These are phyloP conservation scores for Lepidonotus clava DNA, from an alignment of 2,888 invertebrate species.

Conservation along the genomic window DNA sequence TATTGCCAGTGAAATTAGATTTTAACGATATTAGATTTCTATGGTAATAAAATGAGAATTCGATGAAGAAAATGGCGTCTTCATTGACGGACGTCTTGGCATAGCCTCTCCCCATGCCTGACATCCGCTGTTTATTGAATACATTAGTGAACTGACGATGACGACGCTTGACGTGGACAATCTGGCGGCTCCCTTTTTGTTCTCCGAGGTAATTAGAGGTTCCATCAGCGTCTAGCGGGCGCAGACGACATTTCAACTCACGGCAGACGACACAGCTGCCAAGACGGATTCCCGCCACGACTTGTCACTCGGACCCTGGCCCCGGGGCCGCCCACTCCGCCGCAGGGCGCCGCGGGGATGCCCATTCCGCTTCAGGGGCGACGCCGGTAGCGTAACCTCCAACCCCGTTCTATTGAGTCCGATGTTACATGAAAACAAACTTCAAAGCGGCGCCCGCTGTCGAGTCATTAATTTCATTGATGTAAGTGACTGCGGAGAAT, in stretches of 20 bases:
- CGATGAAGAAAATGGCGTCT: too few species aligned
- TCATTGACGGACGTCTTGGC: too few species aligned
- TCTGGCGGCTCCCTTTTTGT: conserved; percentile 46
- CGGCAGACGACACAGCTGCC: conserved; percentile 48
- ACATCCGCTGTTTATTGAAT: conserved; percentile 38
- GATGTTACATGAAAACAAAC: conserved; percentile 50
- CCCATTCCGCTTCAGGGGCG: conserved; percentile 16
- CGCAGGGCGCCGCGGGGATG: conserved; percentile 33
- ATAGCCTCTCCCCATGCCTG: not conserved
- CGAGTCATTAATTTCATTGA: conserved; percentile 49
- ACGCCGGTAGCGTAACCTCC: conserved; percentile 35
- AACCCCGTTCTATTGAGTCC: conserved; percentile 10
- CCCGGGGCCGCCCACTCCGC: conserved; percentile 7
- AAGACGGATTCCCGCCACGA: conserved; percentile 40
- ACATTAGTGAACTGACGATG: conserved; percentile 46
- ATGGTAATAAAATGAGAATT: too few species aligned
- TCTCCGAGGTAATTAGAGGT: conserved; percentile 24
- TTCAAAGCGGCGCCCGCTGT: conserved; percentile 27
- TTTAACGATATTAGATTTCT: too few species aligned
- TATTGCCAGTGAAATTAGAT: too few species aligned
- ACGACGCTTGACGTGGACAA: conserved; percentile 6
- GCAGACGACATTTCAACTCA: conserved; percentile 40
- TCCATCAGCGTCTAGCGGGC: conserved; percentile 3
- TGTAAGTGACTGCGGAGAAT: conserved; percentile 34
- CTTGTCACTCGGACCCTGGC: conserved; percentile 35